Conservation (phyloP, 2,888 invertebrate species). For the Andrena praecox region DNA sequence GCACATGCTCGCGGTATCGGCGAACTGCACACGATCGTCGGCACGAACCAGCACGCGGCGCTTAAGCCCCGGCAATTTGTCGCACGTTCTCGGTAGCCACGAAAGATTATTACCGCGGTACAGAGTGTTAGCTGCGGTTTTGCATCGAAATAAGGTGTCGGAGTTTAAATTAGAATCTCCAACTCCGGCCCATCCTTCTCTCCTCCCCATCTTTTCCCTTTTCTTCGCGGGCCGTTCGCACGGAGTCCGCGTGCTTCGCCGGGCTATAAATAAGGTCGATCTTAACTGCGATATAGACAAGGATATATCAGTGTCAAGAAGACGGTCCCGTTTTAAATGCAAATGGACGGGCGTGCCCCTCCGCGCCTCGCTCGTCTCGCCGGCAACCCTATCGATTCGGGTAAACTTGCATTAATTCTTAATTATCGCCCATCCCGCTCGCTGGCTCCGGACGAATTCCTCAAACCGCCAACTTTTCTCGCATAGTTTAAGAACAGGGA, state of each 20-base stretch:
- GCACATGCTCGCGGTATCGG: neutral
- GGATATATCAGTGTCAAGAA: slow-evolving; percentile 79
- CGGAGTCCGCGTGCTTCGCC: slow-evolving; percentile 23
- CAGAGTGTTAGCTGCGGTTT: slow-evolving; percentile 44
- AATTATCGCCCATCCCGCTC: slow-evolving; percentile 38
- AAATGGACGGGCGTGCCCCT: slow-evolving; percentile 64
- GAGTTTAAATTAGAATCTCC: slow-evolving; percentile 63
- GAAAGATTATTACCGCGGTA: slow-evolving; percentile 41
- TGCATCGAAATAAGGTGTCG: slow-evolving; percentile 62
- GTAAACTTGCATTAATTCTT: slow-evolving; percentile 53
- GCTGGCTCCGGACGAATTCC: neutral
- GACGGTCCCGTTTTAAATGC: slow-evolving; percentile 78
- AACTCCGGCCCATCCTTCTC: slow-evolving; percentile 4
- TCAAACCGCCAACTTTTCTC: neutral
- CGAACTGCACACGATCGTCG: neutral
- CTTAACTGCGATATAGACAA: slow-evolving; percentile 77
- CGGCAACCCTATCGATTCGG: slow-evolving; percentile 45
- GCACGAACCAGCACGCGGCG: neutral
- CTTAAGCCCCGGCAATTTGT: slow-evolving; percentile 21
- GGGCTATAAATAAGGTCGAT: slow-evolving; percentile 74
- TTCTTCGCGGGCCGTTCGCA: slow-evolving; percentile 25
- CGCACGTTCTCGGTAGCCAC: slow-evolving; percentile 5
- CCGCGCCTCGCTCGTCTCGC: slow-evolving; percentile 24
- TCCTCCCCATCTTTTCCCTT: slow-evolving; percentile 7
- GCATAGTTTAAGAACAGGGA: slow-evolving; percentile 5